Evolutionary conservation across 2,888 invertebrate species (phyloP).

Genomic region (Endomychus coccineus): DNA sequence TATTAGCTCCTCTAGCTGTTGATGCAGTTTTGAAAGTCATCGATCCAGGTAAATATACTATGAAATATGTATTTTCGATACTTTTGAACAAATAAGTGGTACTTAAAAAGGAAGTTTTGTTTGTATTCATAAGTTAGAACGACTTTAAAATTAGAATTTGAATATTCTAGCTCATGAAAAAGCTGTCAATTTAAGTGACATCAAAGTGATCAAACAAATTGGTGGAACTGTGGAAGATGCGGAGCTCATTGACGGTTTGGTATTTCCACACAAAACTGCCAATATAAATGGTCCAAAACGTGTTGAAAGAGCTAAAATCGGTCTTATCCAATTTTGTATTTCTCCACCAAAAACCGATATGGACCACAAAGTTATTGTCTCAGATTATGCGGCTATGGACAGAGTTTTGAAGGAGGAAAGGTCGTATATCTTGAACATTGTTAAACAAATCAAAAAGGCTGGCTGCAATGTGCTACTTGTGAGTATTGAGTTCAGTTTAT

Average conservation of each 20-base stretch:
- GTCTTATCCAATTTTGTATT: slow-evolving; percentile 98
- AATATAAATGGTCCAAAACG: slow-evolving; percentile 88
- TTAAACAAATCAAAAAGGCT: slow-evolving; percentile 97
- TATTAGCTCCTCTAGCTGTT: slow-evolving; percentile 94
- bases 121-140: neutral
- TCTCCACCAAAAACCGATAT: slow-evolving; percentile 99
- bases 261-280: slow-evolving; percentile 82
- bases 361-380: slow-evolving; percentile 93
- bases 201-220: slow-evolving; percentile 93
- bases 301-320: slow-evolving; percentile 97
- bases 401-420: slow-evolving; percentile 95
- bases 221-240: slow-evolving; percentile 98
- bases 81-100: neutral
- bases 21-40: slow-evolving; percentile 88
- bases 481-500: too few species aligned
- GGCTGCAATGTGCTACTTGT: slow-evolving; percentile 97
- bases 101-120: neutral
- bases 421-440: slow-evolving; percentile 94
- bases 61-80: slow-evolving; percentile 6
- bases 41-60: slow-evolving; percentile 47
- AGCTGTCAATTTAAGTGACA: slow-evolving; percentile 86
- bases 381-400: slow-evolving; percentile 99
- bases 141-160: slow-evolving; percentile 2
- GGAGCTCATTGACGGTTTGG: slow-evolving; percentile 89
- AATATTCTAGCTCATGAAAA: slow-evolving; percentile 45